phyloP scores from a whole-genome alignment of 92 coral and sea anemone species.

The Paramuricea clavata region DNA sequence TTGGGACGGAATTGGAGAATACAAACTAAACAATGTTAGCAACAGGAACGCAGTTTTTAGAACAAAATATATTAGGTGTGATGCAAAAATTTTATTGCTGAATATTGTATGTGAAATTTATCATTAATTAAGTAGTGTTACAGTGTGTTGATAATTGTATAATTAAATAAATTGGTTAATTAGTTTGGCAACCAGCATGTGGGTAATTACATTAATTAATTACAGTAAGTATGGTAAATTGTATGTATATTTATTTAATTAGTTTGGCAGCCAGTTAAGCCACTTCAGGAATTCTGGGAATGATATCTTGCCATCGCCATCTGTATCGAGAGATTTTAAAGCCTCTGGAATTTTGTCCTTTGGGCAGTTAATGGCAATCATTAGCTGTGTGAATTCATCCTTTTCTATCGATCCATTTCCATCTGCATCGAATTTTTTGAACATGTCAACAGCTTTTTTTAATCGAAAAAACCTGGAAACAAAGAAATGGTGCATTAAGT shows the following conservation, averaged over 20 bases:
- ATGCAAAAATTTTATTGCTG: background rate
- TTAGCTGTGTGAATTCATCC: slow-evolving; percentile 75
- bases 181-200: slow-evolving; percentile 44
- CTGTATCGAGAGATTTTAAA: slow-evolving; percentile 71
- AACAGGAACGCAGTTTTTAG: no score
- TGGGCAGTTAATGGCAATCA: slow-evolving; percentile 62
- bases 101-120: background rate
- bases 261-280: slow-evolving; percentile 72
- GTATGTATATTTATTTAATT: background rate
- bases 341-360: slow-evolving; percentile 70
- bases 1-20: background rate
- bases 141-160: background rate
- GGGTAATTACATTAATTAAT: no score
- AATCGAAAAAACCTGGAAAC: slow-evolving; percentile 53
- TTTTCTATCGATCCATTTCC: slow-evolving; percentile 81
- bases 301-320: slow-evolving; percentile 89
- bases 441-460: slow-evolving; percentile 80
- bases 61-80: no score
- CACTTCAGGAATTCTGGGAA: slow-evolving; percentile 87
- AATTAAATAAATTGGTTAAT: background rate
- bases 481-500: background rate
- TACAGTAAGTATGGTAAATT: background rate
- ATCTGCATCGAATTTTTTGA: slow-evolving; percentile 85
- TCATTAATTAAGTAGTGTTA: background rate
- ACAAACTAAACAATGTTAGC: no score